A percentile compares a stretch with the other conserved stretches of the same genome.
Evolutionary conservation across 2,797 vertebrate genomes (phyloP).

Genomic region (Neosilurus mollespiculum): DNA sequence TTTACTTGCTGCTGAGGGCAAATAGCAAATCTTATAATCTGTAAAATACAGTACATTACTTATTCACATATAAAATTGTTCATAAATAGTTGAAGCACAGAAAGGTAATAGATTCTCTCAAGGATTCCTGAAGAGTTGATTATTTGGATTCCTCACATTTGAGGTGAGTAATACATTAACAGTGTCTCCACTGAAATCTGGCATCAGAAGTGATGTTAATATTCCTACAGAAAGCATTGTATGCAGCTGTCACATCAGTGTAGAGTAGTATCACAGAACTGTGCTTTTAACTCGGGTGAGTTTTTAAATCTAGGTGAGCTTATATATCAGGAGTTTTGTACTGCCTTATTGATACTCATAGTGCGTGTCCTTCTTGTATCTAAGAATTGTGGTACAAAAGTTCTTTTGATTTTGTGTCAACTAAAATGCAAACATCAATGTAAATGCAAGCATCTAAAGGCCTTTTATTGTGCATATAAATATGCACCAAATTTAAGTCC

Average conservation of each 20-base stretch:
- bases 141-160: constrained; percentile 12
- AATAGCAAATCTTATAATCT: constrained; percentile 6
- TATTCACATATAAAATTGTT: constrained; percentile 43
- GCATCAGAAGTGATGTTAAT: constrained; percentile 5
- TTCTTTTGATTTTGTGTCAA: not conserved
- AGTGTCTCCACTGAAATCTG: constrained; percentile 42
- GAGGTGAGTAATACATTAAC: constrained; percentile 19
- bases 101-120: constrained; percentile 46
- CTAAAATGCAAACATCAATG: not conserved
- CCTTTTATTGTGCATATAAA: not conserved
- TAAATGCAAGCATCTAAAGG: not conserved
- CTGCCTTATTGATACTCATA: not conserved
- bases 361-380: not conserved
- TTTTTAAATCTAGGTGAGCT: constrained; percentile 3
- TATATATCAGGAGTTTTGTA: not conserved
- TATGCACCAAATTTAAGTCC: not conserved
- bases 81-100: constrained; percentile 46
- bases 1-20: not conserved
- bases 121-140: constrained; percentile 50
- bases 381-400: not conserved
- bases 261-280: constrained; percentile 49
- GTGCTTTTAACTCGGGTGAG: constrained; percentile 31
- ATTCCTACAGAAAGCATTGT: constrained; percentile 41
- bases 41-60: constrained; percentile 8
- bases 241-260: constrained; percentile 47